Evolutionary conservation across 2,113 vertebrate genomes (phyloP).

Genomic region (Pseudorhombus dupliciocellatus): DNA sequence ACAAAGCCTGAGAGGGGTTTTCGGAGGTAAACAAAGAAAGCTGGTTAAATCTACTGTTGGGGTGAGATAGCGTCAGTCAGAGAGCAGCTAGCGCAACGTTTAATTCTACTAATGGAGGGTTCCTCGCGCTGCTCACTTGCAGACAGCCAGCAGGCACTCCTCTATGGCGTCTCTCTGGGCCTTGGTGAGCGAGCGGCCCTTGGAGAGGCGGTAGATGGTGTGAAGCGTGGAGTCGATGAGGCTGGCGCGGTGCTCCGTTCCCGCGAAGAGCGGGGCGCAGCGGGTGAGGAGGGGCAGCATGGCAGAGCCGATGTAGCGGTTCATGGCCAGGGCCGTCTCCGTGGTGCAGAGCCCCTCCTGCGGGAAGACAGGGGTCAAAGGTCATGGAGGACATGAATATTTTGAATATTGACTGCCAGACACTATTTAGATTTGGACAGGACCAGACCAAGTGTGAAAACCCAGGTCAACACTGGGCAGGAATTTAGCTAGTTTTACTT

Average conservation of each 20-base stretch:
- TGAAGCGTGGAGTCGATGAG: conserved; percentile 94
- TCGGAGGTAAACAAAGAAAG: conserved; percentile 3
- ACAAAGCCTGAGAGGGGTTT: conserved; percentile 18
- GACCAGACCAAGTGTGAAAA: too few species aligned
- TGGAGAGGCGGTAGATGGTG: conserved; percentile 96
- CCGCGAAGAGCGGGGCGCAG: conserved; percentile 93
- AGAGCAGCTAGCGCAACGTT: background rate
- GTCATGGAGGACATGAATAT: background rate
- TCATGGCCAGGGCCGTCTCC: conserved; percentile 94
- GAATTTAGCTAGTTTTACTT: too few species aligned
- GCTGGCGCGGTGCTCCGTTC: conserved; percentile 91
- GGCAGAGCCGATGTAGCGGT: conserved; percentile 93
- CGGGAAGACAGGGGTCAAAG: conserved; percentile 9
- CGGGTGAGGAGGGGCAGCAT: conserved; percentile 94
- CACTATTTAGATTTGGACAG: too few species aligned
- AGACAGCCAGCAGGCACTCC: conserved; percentile 94
- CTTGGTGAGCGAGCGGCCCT: conserved; percentile 96
- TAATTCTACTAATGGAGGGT: background rate
- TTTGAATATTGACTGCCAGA: too few species aligned
- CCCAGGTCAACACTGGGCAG: too few species aligned
- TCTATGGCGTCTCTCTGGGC: conserved; percentile 97
- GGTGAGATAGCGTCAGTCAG: conserved; percentile 1
- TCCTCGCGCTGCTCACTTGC: conserved; percentile 84
- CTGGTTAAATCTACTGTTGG: conserved; percentile 5
- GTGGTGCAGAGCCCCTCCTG: conserved; percentile 94